These are phyloP conservation scores for Dipodomys spectabilis DNA, from an alignment of 2,113 vertebrate genomes.

Conservation along the genomic window DNA sequence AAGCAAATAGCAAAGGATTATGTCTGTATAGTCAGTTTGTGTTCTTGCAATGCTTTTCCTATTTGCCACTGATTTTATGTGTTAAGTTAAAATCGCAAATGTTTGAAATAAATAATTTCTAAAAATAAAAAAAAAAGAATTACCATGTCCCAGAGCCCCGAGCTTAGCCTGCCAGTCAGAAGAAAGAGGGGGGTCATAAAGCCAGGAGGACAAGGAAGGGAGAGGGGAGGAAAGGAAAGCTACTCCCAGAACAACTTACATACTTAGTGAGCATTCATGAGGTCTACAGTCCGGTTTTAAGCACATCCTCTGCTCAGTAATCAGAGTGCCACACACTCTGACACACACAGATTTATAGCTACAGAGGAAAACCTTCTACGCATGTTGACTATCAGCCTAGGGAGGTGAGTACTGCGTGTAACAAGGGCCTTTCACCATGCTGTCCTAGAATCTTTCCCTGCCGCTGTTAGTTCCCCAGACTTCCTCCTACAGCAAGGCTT, in stretches of 20 bases:
- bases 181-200: background rate
- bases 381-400: background rate
- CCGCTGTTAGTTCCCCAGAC: no score
- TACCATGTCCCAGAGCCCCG: background rate
- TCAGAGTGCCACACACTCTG: background rate
- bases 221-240: background rate
- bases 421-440: background rate
- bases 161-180: no score
- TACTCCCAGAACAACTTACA: rapidly evolving
- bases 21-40: no score
- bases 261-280: background rate
- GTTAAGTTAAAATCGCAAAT: no score
- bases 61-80: no score
- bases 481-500: rapidly evolving
- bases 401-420: background rate
- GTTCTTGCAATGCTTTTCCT: no score
- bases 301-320: rapidly evolving
- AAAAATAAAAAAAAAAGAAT: no score
- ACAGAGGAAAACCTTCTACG: background rate
- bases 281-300: background rate
- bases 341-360: background rate
- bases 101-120: no score
- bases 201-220: background rate
- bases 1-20: no score
- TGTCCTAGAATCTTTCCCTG: background rate